A percentile compares a stretch with the other conserved stretches of the same genome.
Evolutionary conservation across 53 echinoderm and acorn worm genomes (phyloP).

Genomic region (Arbacia lixula): DNA sequence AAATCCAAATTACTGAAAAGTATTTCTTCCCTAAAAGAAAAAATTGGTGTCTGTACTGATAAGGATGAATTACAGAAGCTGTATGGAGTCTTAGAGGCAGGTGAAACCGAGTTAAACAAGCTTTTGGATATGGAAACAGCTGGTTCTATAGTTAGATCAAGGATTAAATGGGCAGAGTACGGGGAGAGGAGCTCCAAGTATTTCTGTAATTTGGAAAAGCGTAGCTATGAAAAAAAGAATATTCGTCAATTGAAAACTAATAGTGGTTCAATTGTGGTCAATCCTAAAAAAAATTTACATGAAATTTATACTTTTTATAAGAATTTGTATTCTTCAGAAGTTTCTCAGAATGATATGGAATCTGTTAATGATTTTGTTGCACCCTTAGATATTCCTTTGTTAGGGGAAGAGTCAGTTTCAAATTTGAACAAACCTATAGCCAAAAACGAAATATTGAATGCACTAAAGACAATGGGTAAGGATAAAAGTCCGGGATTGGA

Average conservation of each 20-base stretch:
- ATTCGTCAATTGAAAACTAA: conserved; percentile 46
- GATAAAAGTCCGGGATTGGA: too few relatives aligned
- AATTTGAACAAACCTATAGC: too few relatives aligned
- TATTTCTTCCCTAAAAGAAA: neutral
- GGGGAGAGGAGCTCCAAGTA: conserved; percentile 64
- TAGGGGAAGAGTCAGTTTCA: too few relatives aligned
- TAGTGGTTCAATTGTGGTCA: too few relatives aligned
- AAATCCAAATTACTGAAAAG: neutral
- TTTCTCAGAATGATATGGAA: too few relatives aligned
- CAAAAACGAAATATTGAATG: too few relatives aligned
- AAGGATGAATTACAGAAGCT: neutral
- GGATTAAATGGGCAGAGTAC: conserved; percentile 42
- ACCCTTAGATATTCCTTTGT: too few relatives aligned
- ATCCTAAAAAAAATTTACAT: too few relatives aligned
- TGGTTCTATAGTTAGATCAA: conserved; percentile 63
- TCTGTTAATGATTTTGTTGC: too few relatives aligned
- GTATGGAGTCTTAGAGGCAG: neutral
- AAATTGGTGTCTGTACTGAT: neutral
- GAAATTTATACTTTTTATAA: too few relatives aligned
- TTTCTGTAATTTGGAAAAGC: conserved; percentile 64
- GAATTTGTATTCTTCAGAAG: too few relatives aligned
- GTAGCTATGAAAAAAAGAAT: conserved; percentile 52
- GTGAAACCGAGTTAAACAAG: neutral
- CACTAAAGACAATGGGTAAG: too few relatives aligned
- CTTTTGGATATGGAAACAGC: conserved; percentile 15